These are phyloP conservation scores for Hecatera dysodea DNA, from an alignment of 2,888 invertebrate genomes.

Conservation along the genomic window DNA sequence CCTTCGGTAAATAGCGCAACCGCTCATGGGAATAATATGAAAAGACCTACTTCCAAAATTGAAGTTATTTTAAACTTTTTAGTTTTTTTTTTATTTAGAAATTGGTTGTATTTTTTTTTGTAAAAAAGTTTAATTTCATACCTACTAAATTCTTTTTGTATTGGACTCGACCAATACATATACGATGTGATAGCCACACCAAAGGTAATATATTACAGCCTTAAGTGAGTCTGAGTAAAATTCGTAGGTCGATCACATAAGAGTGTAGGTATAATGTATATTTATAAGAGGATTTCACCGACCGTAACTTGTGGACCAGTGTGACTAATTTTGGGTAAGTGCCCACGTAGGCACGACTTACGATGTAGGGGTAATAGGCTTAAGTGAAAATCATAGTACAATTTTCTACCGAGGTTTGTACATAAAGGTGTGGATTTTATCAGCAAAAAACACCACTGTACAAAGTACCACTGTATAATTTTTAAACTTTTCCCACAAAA, in stretches of 20 bases:
- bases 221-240: slow-evolving; percentile 57
- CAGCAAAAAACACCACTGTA: slow-evolving; percentile 33
- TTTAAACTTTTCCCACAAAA: slow-evolving; percentile 26
- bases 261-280: slow-evolving; percentile 63
- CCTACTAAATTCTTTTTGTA: slow-evolving; percentile 1
- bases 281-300: slow-evolving; percentile 69
- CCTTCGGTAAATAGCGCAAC: no score
- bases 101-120: no score
- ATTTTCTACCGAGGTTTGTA: slow-evolving; percentile 71
- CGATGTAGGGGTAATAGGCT: slow-evolving; percentile 75
- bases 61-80: no score
- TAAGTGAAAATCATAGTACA: slow-evolving; percentile 78
- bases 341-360: slow-evolving; percentile 77
- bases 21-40: no score
- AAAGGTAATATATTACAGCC: slow-evolving; percentile 34
- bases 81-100: no score
- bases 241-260: slow-evolving; percentile 60
- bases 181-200: slow-evolving; percentile 23
- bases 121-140: not conserved
- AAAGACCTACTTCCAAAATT: no score
- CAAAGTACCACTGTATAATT: slow-evolving; percentile 29
- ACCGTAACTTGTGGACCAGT: slow-evolving; percentile 69
- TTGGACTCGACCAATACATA: slow-evolving; percentile 23
- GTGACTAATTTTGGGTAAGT: slow-evolving; percentile 78
- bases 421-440: slow-evolving; percentile 59